Conservation (phyloP, 2,797 vertebrate genomes). For the Jordanella pulchra region DNA sequence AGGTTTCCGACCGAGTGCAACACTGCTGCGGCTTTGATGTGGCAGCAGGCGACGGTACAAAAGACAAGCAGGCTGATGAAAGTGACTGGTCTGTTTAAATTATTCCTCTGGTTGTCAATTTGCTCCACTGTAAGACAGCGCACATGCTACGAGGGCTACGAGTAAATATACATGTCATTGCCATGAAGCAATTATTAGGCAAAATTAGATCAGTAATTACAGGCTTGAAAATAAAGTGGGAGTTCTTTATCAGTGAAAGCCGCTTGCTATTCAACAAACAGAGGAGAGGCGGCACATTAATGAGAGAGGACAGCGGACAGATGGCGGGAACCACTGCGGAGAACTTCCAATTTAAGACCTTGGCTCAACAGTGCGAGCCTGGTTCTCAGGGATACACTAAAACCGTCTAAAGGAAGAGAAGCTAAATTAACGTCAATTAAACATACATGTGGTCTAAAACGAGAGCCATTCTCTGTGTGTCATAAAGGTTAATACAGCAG, state of each 20-base stretch:
- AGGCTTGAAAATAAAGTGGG: slow-evolving; percentile 96
- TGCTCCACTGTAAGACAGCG: slow-evolving; percentile 81
- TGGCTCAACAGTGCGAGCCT: slow-evolving; percentile 15
- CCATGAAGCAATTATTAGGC: slow-evolving; percentile 98
- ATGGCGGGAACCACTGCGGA: slow-evolving; percentile 51
- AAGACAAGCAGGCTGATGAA: slow-evolving; percentile 87
- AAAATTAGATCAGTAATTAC: slow-evolving; percentile 99
- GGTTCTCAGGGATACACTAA: slow-evolving; percentile 10
- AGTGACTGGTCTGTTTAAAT: slow-evolving; percentile 83
- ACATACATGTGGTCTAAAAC: slow-evolving; percentile 1
- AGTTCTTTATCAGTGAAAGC: slow-evolving; percentile 90
- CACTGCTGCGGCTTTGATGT: slow-evolving; percentile 85
- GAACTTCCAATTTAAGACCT: slow-evolving; percentile 49
- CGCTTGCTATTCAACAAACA: slow-evolving; percentile 81
- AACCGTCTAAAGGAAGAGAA: background rate
- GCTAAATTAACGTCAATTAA: slow-evolving; percentile 5
- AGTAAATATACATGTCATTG: slow-evolving; percentile 99
- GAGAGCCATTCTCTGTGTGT: background rate
- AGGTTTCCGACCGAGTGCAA: slow-evolving; percentile 79
- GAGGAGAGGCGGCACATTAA: slow-evolving; percentile 59
- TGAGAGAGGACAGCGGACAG: slow-evolving; percentile 63
- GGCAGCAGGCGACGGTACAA: slow-evolving; percentile 78
- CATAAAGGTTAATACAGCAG: slow-evolving; percentile 1
- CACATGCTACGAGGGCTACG: slow-evolving; percentile 80
- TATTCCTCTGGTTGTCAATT: slow-evolving; percentile 84